Evolutionary conservation across 1,140 invertebrate genomes (phyloP).

Genomic region (Melipona quadrifasciata): DNA sequence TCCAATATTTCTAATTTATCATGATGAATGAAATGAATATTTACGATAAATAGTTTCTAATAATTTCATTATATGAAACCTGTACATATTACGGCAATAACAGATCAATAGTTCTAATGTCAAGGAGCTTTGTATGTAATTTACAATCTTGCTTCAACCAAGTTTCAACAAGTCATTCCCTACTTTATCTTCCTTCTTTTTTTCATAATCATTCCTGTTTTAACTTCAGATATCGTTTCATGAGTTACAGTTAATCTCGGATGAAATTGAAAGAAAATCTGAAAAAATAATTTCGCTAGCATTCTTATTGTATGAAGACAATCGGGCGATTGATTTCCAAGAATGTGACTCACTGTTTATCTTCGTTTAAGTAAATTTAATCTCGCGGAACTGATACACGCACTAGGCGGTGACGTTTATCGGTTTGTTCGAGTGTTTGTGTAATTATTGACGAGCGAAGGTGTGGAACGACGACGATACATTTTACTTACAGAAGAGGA

Average conservation of each 20-base stretch:
- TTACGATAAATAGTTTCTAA: no score
- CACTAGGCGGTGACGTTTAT: neutral
- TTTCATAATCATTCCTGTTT: no score
- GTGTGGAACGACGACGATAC: no score
- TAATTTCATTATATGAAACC: no score
- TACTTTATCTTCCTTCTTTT: no score
- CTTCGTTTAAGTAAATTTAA: neutral
- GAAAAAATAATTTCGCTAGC: neutral
- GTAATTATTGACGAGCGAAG: no score
- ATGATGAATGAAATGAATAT: no score
- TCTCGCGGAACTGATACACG: neutral
- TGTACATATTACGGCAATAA: neutral
- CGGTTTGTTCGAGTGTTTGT: neutral
- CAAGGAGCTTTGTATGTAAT: neutral
- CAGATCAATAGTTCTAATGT: neutral
- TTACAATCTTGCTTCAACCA: neutral
- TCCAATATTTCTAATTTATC: no score
- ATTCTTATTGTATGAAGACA: neutral
- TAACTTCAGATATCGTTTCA: no score
- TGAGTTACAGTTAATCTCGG: neutral
- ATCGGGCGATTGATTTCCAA: neutral
- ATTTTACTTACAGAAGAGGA: no score
- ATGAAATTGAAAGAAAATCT: neutral
- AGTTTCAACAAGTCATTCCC: no score
- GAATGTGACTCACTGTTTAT: neutral